Conservation (phyloP, 2,888 invertebrate genomes). For the Drosophila neoperkinsi region DNA sequence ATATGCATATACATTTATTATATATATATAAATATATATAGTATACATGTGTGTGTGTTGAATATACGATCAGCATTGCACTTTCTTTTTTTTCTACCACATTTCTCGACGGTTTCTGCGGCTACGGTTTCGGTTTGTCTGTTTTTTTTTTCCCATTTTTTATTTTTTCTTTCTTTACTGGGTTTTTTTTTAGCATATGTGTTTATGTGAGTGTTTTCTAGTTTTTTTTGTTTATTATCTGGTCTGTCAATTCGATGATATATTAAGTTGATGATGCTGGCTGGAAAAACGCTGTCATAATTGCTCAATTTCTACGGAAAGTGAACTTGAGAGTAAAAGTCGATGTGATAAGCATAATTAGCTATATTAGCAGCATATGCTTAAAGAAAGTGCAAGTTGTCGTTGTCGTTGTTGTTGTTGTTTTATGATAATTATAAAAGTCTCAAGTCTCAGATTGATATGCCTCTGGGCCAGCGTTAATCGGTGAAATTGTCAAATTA, state of each 20-base stretch:
- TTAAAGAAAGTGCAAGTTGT: slow-evolving; percentile 66
- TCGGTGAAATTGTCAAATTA: slow-evolving; percentile 6
- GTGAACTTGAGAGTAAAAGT: slow-evolving; percentile 68
- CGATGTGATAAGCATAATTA: slow-evolving; percentile 54
- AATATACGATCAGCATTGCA: slow-evolving; percentile 50
- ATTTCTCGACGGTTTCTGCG: slow-evolving; percentile 55
- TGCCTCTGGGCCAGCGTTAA: slow-evolving; percentile 6
- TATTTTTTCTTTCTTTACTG: slow-evolving; percentile 13
- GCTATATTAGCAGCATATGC: slow-evolving; percentile 23
- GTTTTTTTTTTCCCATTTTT: slow-evolving; percentile 6
- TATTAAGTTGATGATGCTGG: slow-evolving; percentile 57
- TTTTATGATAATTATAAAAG: slow-evolving; percentile 6
- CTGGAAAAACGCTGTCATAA: slow-evolving; percentile 60
- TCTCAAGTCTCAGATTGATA: slow-evolving; percentile 16
- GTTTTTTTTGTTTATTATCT: slow-evolving; percentile 35
- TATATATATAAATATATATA: slow-evolving; percentile 1
- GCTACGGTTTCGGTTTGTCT: slow-evolving; percentile 32
- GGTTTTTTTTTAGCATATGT: slow-evolving; percentile 34
- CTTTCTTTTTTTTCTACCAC: slow-evolving; percentile 66
- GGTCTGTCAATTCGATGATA: slow-evolving; percentile 64
- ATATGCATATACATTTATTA: not conserved
- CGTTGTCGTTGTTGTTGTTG: slow-evolving; percentile 21
- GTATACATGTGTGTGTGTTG: slow-evolving; percentile 9
- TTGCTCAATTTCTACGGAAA: slow-evolving; percentile 69
- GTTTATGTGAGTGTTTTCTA: slow-evolving; percentile 21